phyloP scores from a whole-genome alignment of 2,113 vertebrate species.

The Lampris incognitus region DNA sequence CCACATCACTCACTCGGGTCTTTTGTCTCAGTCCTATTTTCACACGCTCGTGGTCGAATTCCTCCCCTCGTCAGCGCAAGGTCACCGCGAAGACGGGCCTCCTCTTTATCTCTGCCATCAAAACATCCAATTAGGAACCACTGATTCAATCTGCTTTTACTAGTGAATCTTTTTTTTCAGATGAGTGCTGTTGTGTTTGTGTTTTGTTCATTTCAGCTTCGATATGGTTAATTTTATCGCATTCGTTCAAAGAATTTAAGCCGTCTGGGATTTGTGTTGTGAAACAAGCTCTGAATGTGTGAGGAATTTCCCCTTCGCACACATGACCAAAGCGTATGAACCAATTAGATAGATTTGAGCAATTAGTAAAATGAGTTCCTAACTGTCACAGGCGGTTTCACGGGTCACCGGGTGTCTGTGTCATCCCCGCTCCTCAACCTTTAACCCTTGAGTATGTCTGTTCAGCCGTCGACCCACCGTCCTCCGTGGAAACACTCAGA shows the following conservation, averaged over 20 bases:
- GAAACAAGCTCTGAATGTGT: conserved; percentile 7
- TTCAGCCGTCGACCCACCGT: conserved; percentile 25
- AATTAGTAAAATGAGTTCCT: conserved; percentile 80
- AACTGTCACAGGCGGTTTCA: conserved; percentile 72
- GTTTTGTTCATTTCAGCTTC: background rate
- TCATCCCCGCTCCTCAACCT: conserved; percentile 36
- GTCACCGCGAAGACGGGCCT: conserved; percentile 19
- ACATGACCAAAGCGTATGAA: conserved; percentile 57
- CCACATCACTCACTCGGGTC: conserved; percentile 20
- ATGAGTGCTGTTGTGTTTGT: too few species aligned
- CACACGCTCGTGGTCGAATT: conserved; percentile 32
- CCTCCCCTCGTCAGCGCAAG: conserved; percentile 34
- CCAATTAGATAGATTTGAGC: conserved; percentile 76
- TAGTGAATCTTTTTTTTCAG: background rate
- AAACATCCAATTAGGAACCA: conserved; percentile 12
- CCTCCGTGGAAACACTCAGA: conserved; percentile 17
- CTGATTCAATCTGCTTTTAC: background rate
- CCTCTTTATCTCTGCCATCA: conserved; percentile 11
- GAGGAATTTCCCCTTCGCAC: conserved; percentile 6
- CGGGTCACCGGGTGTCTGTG: conserved; percentile 60
- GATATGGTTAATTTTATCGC: background rate
- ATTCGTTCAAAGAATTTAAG: background rate
- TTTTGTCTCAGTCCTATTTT: conserved; percentile 40
- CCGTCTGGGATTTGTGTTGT: conserved; percentile 20
- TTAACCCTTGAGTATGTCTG: conserved; percentile 41